Evolutionary conservation across 2,797 vertebrate genomes (phyloP), one percentile per base, ranked within the genome.

Genomic region (Macropus fuliginosus): DNA sequence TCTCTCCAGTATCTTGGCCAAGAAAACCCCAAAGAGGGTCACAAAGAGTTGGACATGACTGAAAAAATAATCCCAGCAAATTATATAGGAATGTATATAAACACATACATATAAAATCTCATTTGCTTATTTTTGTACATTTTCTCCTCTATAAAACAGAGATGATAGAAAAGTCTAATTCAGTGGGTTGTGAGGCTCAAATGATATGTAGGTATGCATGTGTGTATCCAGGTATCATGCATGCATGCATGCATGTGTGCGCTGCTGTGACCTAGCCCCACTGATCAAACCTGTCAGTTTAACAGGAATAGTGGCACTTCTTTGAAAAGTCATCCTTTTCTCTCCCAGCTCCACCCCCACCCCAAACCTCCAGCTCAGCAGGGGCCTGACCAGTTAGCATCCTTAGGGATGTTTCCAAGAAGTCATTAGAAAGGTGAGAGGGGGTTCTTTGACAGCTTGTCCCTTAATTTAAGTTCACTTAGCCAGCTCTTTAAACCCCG

Each of bases 371-470:
- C 94, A 92, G 40, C 74, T 81, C 40, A 3, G 21, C 40, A 46
- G 55, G 34, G 62, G 34, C 87, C 55, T 91, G 55, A 34, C 34
- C 62, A 34, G 46, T 81, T 81, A 81, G 55, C 52, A 56, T 1
- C 9, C 87, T 81, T 27, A 52, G 94, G 93, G 56, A 55, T 92
- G 89, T 40, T 91, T 93, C 66, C 91, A 94, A 59, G 91, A 66
- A 94, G 92, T 0, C 31, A 55, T 96, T 93, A 94, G 31, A 92
- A 90, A 55, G 50, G 11, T 54, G 54, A 81, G 21, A 18, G 3
- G 16, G 55, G 96, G 95, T 97, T 93, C 40, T 56, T 46, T 55
- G 56, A 91, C 46, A 55, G 52, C 92, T 46, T 92, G 54, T 57
- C 18, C 91, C 21, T 95, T 91, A 94, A 90, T 87, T 57, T 55